A percentile compares a stretch with the other conserved stretches of the same genome.
Evolutionary conservation across 2,797 vertebrate genomes (phyloP).

Genomic region (Perdix hodgsoniae): DNA sequence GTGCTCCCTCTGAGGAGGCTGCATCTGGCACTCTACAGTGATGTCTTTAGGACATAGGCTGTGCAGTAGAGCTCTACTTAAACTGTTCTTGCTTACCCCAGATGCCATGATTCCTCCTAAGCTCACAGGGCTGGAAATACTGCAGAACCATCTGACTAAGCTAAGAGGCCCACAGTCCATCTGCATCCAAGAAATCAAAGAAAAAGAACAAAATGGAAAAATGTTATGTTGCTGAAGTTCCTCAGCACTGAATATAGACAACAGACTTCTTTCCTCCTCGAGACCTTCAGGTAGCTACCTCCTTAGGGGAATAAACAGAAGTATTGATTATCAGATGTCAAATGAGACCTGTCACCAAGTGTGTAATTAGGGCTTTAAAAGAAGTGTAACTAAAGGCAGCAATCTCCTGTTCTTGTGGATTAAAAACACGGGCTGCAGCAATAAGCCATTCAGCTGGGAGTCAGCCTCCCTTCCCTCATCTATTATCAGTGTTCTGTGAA

Average conservation of each 20-base stretch:
- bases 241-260: neutral
- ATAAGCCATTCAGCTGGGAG: neutral
- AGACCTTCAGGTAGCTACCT: neutral
- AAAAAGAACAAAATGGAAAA: neutral
- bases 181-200: neutral
- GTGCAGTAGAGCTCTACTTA: neutral
- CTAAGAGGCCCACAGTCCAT: neutral
- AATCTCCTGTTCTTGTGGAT: conserved; percentile 4
- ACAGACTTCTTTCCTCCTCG: neutral
- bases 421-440: neutral
- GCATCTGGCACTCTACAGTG: neutral
- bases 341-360: neutral
- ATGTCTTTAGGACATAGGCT: neutral
- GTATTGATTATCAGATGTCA: neutral
- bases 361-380: conserved; percentile 3
- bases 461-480: neutral
- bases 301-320: neutral
- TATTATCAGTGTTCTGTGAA: neutral
- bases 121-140: neutral
- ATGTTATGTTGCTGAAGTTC: neutral
- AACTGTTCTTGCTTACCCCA: neutral
- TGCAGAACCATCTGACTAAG: neutral
- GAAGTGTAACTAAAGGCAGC: neutral
- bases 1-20: neutral
- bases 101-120: neutral